Percentiles rank a stretch among this genome's conserved stretches.
These are phyloP conservation scores for Anagrus nilaparvatae DNA, from an alignment of 1,140 invertebrate genomes.

Conservation along the genomic window DNA sequence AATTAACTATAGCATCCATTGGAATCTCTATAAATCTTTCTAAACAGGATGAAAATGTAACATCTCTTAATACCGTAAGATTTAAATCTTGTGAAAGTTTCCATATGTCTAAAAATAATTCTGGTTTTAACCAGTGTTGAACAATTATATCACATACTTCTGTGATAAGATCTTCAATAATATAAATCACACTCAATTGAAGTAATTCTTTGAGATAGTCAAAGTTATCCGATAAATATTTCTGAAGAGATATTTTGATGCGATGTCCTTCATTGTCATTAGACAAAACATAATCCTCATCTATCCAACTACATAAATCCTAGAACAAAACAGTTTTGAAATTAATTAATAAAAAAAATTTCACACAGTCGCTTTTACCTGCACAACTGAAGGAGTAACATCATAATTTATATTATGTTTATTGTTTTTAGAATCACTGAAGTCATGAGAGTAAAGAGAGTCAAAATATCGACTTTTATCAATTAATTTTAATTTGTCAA, in stretches of 20 bases:
- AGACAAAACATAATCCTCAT: constrained; percentile 9
- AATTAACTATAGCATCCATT: constrained; percentile 4
- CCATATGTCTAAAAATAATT: constrained; percentile 20
- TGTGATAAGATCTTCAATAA: constrained; percentile 18
- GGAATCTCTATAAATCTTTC: constrained; percentile 22
- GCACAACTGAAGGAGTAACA: constrained; percentile 15
- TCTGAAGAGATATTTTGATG: constrained; percentile 17
- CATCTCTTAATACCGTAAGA: constrained; percentile 16
- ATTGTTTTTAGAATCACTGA: constrained; percentile 18
- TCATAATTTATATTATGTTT: constrained; percentile 21
- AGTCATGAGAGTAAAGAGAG: constrained; percentile 20
- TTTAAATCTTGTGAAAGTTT: constrained; percentile 18
- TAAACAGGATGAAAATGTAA: constrained; percentile 15
- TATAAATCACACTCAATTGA: constrained; percentile 21
- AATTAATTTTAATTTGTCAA: constrained; percentile 14
- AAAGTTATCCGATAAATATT: constrained; percentile 16
- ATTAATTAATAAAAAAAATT: background rate
- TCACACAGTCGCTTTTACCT: constrained; percentile 12
- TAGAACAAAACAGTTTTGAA: constrained; percentile 2
- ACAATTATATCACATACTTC: constrained; percentile 20
- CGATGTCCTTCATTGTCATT: constrained; percentile 10
- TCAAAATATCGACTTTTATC: constrained; percentile 19
- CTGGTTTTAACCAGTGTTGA: constrained; percentile 15
- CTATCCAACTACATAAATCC: constrained; percentile 22
- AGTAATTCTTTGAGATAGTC: constrained; percentile 16